Evolutionary conservation across 2,113 vertebrate genomes (phyloP), one percentile per base, ranked within the genome.

Genomic region (Tyto alba): DNA sequence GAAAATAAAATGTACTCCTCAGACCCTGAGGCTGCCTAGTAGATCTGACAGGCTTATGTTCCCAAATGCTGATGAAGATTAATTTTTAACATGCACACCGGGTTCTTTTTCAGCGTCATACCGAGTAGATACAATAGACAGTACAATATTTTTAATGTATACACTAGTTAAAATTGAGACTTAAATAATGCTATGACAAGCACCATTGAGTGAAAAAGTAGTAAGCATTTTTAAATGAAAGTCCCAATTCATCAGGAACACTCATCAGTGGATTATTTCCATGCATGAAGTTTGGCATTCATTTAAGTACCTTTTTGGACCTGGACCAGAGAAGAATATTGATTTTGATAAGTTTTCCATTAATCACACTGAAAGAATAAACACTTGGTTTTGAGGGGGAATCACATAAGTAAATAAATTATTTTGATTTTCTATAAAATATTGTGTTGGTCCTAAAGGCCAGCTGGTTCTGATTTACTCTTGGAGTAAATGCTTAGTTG

Each of bases 291-390:
- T 81, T 41, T 29, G 43, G 57, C 66, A 85, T 85, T 92, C 53
- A 69, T 75, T 86, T 64, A 89, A 96, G 83, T 89, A 90, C 43
- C 8, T 78, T 95, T 92, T 50, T 88, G 94, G 74, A 91, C 13
- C 11, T 17, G 32, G 27, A 84, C 81, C 92, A 85, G 29, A 30
- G 40, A 88, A 67, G 29, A 75, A n/a, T 89, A 92, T 88, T 83
- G 90, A 92, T 93, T 95, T 90, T 66, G 43, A 79, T 88, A 63
- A 88, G n/a, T 74, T 93, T 93, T 91, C 59, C 59, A 89, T 95
- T 93, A 91, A 76, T 90, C 78, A 88, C 38, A 50, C 55, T 55
- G 62, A 76, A 92, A 92, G 57, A 89, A 88, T 85, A 92, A 96
- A 93, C 63, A 55, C 63, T 88, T 62, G 50, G 53, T 34, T 89